A percentile compares a stretch with the other conserved stretches of the same genome.
Evolutionary conservation across 2,797 vertebrate genomes (phyloP).

Genomic region (Borostomias antarcticus): DNA sequence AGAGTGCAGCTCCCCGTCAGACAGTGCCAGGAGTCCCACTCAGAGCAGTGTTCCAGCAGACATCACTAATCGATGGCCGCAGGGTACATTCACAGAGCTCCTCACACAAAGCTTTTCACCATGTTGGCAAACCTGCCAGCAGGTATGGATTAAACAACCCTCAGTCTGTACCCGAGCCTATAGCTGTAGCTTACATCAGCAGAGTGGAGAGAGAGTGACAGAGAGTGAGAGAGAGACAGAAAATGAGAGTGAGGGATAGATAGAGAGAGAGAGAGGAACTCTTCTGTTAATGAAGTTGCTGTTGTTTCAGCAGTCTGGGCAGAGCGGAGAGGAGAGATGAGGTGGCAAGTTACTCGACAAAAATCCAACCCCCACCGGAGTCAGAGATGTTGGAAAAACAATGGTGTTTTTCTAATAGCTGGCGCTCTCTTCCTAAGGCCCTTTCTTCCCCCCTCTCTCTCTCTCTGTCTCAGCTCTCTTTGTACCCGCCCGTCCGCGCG

Average conservation of each 20-base stretch:
- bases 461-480: background rate
- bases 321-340: conserved; percentile 2
- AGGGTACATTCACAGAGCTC: background rate
- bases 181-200: no score
- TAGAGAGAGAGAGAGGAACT: background rate
- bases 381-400: no score
- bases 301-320: background rate
- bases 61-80: conserved; percentile 32
- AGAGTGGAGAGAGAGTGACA: no score
- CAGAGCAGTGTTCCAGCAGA: conserved; percentile 10
- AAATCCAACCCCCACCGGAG: background rate
- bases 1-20: background rate
- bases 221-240: background rate
- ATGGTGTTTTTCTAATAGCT: background rate
- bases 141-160: conserved; percentile 26
- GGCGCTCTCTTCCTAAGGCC: background rate
- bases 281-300: background rate
- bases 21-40: conserved; percentile 16
- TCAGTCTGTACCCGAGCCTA: no score
- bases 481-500: no score
- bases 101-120: conserved; percentile 14
- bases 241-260: background rate
- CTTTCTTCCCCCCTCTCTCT: no score
- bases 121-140: conserved; percentile 24
- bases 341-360: background rate